Conservation (phyloP, 1,140 invertebrate species). For the Gonatopus flavifemur region DNA sequence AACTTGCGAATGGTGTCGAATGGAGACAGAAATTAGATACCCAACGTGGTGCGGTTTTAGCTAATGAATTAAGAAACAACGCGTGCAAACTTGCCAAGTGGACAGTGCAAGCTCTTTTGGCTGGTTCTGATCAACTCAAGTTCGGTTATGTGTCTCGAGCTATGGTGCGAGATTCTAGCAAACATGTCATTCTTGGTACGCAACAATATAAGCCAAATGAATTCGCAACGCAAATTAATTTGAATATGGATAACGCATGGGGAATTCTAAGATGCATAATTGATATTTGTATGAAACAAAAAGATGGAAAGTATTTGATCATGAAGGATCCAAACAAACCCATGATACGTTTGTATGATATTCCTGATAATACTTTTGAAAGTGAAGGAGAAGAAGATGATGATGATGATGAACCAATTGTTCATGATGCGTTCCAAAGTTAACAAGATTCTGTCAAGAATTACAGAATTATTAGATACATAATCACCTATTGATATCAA, state of each 20-base stretch:
- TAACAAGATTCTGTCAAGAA: no score
- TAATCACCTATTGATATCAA: no score
- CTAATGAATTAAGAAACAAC: conserved; percentile 98
- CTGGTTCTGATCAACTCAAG: conserved; percentile 97
- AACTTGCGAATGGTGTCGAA: conserved; percentile 92
- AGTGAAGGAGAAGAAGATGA: conserved; percentile 94
- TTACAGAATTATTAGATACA: no score
- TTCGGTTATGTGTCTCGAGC: conserved; percentile 97
- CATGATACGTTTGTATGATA: conserved; percentile 93
- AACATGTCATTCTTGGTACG: conserved; percentile 96
- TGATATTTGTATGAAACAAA: conserved; percentile 97
- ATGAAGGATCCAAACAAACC: conserved; percentile 99
- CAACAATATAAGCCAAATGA: conserved; percentile 98
- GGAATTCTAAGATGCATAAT: conserved; percentile 98
- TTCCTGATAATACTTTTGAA: conserved; percentile 97
- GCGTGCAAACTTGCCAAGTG: conserved; percentile 99
- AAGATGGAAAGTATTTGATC: conserved; percentile 96
- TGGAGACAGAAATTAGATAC: conserved; percentile 98
- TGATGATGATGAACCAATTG: conserved; percentile 75
- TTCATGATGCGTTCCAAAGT: conserved; percentile 62
- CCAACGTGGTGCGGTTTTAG: conserved; percentile 95
- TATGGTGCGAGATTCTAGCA: conserved; percentile 89
- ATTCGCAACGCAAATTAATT: conserved; percentile 97
- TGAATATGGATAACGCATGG: conserved; percentile 99
- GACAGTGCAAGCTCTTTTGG: conserved; percentile 95